Evolutionary conservation across 2,888 invertebrate genomes (phyloP).

Genomic region (Phyto melanocephala): DNA sequence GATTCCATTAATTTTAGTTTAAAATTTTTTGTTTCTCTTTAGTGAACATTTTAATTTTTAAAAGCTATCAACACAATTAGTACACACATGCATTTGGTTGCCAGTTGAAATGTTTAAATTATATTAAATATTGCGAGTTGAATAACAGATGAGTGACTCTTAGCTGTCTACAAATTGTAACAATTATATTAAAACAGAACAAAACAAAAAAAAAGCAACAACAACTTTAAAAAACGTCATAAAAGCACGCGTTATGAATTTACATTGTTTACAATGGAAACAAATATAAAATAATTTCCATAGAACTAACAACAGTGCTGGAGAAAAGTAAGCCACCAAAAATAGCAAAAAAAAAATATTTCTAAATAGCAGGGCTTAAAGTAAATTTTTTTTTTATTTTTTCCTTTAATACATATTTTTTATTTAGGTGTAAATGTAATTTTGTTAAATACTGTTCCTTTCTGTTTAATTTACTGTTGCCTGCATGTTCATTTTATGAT

Average conservation of each 20-base stretch:
- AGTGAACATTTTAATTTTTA: not conserved
- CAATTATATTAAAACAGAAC: constrained; percentile 39
- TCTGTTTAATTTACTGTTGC: constrained; percentile 31
- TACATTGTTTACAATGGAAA: not conserved
- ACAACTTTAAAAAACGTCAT: constrained; percentile 4
- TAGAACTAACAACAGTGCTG: too few relatives aligned
- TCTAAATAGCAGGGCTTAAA: too few relatives aligned
- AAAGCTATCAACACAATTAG: not conserved
- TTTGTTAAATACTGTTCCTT: constrained; percentile 5
- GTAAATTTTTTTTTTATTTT: too few relatives aligned
- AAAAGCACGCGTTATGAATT: constrained; percentile 47
- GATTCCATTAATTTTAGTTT: too few relatives aligned
- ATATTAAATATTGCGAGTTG: constrained; percentile 1
- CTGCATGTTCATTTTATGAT: constrained; percentile 2
- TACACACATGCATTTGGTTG: constrained; percentile 8
- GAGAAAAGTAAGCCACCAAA: too few relatives aligned
- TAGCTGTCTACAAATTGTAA: constrained; percentile 34
- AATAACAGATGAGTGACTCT: constrained; percentile 5
- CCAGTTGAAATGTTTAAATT: not conserved
- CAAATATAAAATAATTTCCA: constrained; percentile 3
- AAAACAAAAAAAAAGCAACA: not conserved
- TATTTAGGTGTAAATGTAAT: not conserved
- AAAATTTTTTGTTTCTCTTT: too few relatives aligned
- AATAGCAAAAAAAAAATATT: too few relatives aligned
- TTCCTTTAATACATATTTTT: not conserved